Evolutionary conservation across 2,888 invertebrate genomes (phyloP).

Genomic region (Colostygia pectinataria): DNA sequence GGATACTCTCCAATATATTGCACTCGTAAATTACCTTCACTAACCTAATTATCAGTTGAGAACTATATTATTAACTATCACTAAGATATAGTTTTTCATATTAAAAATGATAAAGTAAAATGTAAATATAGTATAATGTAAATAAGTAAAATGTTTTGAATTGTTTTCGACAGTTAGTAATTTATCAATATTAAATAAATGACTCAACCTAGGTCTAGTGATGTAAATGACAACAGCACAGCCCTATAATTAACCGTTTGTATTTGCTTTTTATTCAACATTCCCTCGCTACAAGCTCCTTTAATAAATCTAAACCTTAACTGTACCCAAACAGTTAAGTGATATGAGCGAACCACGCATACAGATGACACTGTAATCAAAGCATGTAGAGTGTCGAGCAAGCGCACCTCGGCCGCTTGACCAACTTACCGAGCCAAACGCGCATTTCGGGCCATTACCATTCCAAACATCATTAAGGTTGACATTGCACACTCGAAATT

Average conservation of each 20-base stretch:
- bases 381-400: slow-evolving; percentile 42
- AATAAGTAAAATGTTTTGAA: too few species aligned
- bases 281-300: slow-evolving; percentile 3
- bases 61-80: too few species aligned
- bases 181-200: too few species aligned
- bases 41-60: slow-evolving; percentile 39
- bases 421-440: slow-evolving; percentile 66
- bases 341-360: slow-evolving; percentile 44
- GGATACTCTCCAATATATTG: slow-evolving; percentile 51
- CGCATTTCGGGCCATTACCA: slow-evolving; percentile 62
- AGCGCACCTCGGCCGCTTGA: slow-evolving; percentile 60
- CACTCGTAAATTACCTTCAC: slow-evolving; percentile 45
- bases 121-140: too few species aligned
- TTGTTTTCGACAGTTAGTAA: too few species aligned
- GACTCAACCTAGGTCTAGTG: too few species aligned
- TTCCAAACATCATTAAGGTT: slow-evolving; percentile 50
- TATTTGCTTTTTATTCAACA: too few species aligned
- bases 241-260: too few species aligned
- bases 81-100: too few species aligned
- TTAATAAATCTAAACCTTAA: slow-evolving; percentile 1
- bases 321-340: slow-evolving; percentile 24
- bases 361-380: slow-evolving; percentile 54
- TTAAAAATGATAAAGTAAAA: too few species aligned
- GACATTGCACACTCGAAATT: slow-evolving; percentile 44
- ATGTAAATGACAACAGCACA: too few species aligned